Conservation (phyloP, 2,797 vertebrate species). For the Syndactyla subalaris region DNA sequence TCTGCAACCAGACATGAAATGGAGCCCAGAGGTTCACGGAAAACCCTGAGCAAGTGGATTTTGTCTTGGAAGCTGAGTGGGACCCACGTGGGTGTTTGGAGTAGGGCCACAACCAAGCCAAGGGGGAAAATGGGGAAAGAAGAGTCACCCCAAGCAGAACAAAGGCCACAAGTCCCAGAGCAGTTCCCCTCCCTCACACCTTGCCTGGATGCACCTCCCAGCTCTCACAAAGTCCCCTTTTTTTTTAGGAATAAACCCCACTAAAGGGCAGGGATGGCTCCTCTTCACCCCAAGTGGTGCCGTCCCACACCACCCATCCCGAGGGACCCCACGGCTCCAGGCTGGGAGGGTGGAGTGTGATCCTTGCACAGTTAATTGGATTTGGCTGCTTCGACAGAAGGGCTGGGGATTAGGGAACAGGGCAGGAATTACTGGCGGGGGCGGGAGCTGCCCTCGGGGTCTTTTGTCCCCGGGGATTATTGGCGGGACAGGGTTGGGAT, state of each 20-base stretch:
- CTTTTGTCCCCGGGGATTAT: not conserved
- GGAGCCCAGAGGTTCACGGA: not conserved
- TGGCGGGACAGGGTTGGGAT: not conserved
- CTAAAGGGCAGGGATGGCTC: not conserved
- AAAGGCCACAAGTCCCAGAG: fast-evolving
- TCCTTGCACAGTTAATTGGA: conserved; percentile 25
- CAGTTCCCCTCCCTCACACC: not conserved
- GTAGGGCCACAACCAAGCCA: not conserved
- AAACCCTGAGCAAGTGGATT: fast-evolving
- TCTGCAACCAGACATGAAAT: not conserved
- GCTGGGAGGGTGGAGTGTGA: not conserved
- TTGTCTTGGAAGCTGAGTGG: not conserved
- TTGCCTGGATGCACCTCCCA: fast-evolving
- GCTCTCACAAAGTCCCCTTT: not conserved
- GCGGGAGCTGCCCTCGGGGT: not conserved
- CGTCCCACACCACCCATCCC: not conserved
- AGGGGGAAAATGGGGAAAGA: not conserved
- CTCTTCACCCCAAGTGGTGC: not conserved
- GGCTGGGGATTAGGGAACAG: conserved; percentile 1
- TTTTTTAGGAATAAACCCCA: not conserved
- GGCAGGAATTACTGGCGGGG: conserved; percentile 29
- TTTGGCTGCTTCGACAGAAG: conserved; percentile 11
- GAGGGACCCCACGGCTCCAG: fast-evolving
- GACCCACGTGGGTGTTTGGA: fast-evolving
- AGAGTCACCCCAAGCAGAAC: fast-evolving